phyloP scores from a whole-genome alignment of 2,113 vertebrate species.

The Sturnira hondurensis region DNA sequence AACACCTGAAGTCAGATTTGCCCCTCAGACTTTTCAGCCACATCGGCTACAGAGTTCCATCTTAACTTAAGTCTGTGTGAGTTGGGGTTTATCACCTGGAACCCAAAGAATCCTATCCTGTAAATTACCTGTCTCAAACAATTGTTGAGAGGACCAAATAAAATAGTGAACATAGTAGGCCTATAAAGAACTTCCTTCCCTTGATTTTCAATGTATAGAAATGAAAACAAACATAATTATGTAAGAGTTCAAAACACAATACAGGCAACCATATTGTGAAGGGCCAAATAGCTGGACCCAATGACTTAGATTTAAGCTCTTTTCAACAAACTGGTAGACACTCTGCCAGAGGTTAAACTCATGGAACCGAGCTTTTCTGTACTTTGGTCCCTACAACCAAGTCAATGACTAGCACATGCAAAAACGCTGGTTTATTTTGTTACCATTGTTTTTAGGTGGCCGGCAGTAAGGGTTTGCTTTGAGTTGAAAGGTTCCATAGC shows the following conservation, averaged over 20 bases:
- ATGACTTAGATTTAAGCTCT: slow-evolving; percentile 19
- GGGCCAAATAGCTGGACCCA: not conserved
- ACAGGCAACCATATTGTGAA: not conserved
- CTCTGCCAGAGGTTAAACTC: not conserved
- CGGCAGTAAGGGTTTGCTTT: slow-evolving; percentile 23
- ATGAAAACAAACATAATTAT: slow-evolving; percentile 40
- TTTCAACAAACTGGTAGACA: slow-evolving; percentile 19
- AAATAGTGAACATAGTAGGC: slow-evolving; percentile 1
- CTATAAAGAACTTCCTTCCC: slow-evolving; percentile 11
- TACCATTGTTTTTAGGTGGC: not conserved
- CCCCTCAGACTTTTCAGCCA: not conserved
- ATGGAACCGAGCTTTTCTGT: not conserved
- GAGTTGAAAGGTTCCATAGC: not conserved
- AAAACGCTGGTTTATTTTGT: not conserved
- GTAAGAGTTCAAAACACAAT: not conserved
- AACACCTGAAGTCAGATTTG: not conserved
- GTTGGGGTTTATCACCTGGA: slow-evolving; percentile 36
- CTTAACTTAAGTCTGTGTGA: slow-evolving; percentile 14
- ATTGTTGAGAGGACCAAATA: slow-evolving; percentile 21
- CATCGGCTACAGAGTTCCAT: not conserved
- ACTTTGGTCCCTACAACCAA: not conserved
- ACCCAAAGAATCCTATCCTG: not conserved
- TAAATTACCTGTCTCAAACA: slow-evolving; percentile 29
- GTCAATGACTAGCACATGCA: not conserved
- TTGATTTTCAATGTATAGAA: slow-evolving; percentile 16